Percentiles rank a stretch among this genome's conserved stretches.
These are phyloP conservation scores for Sphecodes monilicornis DNA, from an alignment of 2,888 invertebrate species.

Conservation along the genomic window DNA sequence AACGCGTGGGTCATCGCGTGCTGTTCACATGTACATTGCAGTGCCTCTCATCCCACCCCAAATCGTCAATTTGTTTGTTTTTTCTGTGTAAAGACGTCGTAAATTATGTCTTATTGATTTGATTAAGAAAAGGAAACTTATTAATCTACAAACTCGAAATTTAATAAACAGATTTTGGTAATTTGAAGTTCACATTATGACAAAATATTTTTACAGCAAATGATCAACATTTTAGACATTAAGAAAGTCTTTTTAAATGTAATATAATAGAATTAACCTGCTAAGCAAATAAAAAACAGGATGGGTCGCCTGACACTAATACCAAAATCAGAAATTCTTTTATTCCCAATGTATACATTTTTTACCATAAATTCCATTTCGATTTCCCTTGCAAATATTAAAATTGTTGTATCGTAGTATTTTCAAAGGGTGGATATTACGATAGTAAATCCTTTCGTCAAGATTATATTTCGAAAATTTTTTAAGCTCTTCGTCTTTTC, in stretches of 20 bases:
- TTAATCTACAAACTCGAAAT: too few species aligned
- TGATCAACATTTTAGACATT: background rate
- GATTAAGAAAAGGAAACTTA: background rate
- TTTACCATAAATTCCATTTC: background rate
- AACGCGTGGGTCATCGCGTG: constrained; percentile 76
- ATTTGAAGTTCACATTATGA: too few species aligned
- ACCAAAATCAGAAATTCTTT: background rate
- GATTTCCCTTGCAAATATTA: too few species aligned
- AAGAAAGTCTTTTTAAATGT: background rate
- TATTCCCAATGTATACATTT: background rate
- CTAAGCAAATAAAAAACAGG: background rate
- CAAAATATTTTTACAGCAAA: background rate
- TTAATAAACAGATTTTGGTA: too few species aligned
- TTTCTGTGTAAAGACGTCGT: background rate
- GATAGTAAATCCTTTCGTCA: too few species aligned
- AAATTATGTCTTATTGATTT: background rate
- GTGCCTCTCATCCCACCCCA: constrained; percentile 63
- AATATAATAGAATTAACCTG: too few species aligned
- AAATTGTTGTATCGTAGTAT: too few species aligned
- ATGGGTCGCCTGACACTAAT: background rate
- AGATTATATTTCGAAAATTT: background rate
- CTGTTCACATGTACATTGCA: constrained; percentile 73
- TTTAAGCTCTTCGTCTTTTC: background rate
- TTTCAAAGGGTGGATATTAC: too few species aligned
- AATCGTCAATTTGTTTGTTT: background rate